Conservation (phyloP, 1,140 invertebrate genomes). For the Coptotermes formosanus region DNA sequence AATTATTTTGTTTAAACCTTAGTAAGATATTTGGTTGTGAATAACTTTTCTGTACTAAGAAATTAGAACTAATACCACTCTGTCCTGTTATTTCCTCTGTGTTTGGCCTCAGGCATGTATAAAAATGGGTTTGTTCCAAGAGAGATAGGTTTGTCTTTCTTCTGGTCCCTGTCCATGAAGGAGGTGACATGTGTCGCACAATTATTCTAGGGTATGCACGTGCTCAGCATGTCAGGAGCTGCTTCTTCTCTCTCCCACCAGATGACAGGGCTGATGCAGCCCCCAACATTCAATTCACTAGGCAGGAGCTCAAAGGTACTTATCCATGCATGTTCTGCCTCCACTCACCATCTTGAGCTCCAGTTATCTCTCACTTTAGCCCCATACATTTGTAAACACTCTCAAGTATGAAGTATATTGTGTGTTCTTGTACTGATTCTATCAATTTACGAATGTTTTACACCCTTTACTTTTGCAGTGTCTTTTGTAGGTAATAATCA, state of each 20-base stretch:
- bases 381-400: not conserved
- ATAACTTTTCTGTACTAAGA: no score
- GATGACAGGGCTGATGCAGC: slow-evolving; percentile 33
- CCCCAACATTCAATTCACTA: slow-evolving; percentile 33
- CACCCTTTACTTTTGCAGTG: no score
- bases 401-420: not conserved
- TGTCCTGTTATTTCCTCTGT: no score
- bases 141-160: not conserved
- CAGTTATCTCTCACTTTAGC: not conserved
- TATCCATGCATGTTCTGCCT: not conserved
- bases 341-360: not conserved
- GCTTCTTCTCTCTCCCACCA: slow-evolving; percentile 28
- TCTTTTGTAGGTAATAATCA: no score
- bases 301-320: slow-evolving; percentile 36
- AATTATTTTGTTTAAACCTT: no score
- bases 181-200: not conserved
- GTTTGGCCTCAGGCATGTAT: no score
- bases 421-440: not conserved
- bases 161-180: not conserved
- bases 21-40: no score
- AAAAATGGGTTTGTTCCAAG: no score
- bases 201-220: slow-evolving; percentile 34
- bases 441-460: not conserved
- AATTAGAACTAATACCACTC: no score
- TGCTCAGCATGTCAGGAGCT: slow-evolving; percentile 33